A percentile compares a stretch with the other conserved stretches of the same genome.
These are phyloP conservation scores for Lepidurus apus DNA, from an alignment of 1,140 invertebrate species.

Conservation along the genomic window DNA sequence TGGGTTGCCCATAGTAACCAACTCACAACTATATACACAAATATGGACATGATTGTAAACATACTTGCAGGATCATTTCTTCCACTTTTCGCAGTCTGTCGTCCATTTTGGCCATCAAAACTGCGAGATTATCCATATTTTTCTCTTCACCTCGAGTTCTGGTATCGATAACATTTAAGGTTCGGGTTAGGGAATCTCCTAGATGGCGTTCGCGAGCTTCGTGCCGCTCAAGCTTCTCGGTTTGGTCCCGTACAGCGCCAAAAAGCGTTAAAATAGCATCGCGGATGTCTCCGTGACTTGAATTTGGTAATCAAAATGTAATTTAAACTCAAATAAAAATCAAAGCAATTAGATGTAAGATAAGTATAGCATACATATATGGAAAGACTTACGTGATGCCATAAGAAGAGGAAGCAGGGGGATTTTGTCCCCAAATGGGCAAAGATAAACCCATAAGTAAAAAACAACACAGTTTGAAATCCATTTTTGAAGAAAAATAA, in stretches of 20 bases:
- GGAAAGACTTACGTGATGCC: background rate
- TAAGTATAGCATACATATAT: background rate
- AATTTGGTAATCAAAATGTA: conserved; percentile 23
- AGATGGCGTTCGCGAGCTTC: conserved; percentile 70
- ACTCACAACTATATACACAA: background rate
- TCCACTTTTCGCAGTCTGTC: conserved; percentile 39
- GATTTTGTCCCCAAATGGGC: background rate
- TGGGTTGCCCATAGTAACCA: background rate
- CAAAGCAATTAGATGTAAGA: no score
- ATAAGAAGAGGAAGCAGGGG: background rate
- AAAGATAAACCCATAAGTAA: background rate
- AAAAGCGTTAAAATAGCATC: conserved; percentile 74
- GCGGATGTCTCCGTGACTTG: conserved; percentile 69
- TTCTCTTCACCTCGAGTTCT: conserved; percentile 53
- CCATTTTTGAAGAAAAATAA: background rate
- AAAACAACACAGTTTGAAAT: background rate
- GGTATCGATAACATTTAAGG: conserved; percentile 62
- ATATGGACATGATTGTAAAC: background rate
- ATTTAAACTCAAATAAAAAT: background rate
- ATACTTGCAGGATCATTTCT: conserved; percentile 35
- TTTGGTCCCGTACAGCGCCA: conserved; percentile 67
- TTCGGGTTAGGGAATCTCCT: conserved; percentile 70
- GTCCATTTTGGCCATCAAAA: conserved; percentile 38
- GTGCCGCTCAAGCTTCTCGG: conserved; percentile 76
- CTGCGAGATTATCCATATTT: conserved; percentile 50